phyloP scores from a whole-genome alignment of 2,113 vertebrate species.

The Agelaius phoeniceus region DNA sequence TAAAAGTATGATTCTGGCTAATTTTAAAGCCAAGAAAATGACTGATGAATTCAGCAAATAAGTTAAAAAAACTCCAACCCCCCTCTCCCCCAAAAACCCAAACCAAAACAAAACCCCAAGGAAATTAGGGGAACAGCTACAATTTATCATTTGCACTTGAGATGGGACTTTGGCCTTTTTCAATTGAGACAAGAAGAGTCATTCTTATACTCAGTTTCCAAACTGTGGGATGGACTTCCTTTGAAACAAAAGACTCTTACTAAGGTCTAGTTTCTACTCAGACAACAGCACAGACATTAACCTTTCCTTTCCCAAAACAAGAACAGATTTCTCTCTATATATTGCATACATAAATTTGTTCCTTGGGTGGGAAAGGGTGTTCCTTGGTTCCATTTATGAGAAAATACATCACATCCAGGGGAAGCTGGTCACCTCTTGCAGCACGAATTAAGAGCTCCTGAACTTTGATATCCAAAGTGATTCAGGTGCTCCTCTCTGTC shows the following conservation, averaged over 20 bases:
- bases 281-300: background rate
- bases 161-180: background rate
- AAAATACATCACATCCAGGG: background rate
- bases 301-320: background rate
- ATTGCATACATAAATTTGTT: background rate
- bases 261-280: background rate
- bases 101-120: background rate
- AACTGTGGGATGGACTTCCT: background rate
- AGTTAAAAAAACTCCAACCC: background rate
- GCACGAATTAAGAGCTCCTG: background rate
- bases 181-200: background rate
- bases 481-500: background rate
- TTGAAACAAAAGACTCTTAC: background rate
- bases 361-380: background rate
- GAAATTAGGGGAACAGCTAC: background rate
- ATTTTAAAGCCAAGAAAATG: background rate
- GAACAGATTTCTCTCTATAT: background rate
- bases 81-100: background rate
- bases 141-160: background rate
- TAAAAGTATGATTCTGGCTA: background rate
- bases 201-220: background rate
- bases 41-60: background rate
- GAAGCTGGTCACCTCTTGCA: background rate
- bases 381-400: background rate
- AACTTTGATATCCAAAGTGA: background rate